phyloP scores from a whole-genome alignment of 1,140 invertebrate genomes.

The Scaptomyza hsui region DNA sequence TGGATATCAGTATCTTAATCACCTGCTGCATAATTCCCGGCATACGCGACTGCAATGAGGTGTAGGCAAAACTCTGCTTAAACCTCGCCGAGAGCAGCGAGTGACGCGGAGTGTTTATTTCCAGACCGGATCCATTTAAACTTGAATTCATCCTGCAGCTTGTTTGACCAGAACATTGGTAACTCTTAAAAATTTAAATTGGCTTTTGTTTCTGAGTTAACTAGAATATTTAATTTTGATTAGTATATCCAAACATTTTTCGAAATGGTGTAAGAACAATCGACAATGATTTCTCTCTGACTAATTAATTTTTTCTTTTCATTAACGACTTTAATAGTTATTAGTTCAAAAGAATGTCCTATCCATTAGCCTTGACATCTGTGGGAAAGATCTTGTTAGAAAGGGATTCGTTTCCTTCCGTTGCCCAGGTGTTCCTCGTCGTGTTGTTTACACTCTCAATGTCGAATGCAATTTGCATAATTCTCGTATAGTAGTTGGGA shows the following conservation, averaged over 20 bases:
- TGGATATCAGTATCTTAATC: neutral
- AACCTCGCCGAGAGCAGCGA: slow-evolving; percentile 61
- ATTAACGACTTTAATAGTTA: neutral
- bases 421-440: slow-evolving; percentile 58
- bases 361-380: slow-evolving; percentile 41
- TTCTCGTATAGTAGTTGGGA: slow-evolving; percentile 25
- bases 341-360: neutral
- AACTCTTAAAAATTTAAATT: too few relatives aligned
- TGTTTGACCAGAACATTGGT: too few relatives aligned
- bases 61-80: slow-evolving; percentile 69
- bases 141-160: neutral
- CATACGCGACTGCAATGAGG: slow-evolving; percentile 49
- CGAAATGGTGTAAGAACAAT: too few relatives aligned
- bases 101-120: slow-evolving; percentile 54
- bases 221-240: slow-evolving; percentile 18
- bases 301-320: too few relatives aligned
- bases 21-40: slow-evolving; percentile 63
- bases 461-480: slow-evolving; percentile 62
- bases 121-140: neutral
- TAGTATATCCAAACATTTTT: neutral
- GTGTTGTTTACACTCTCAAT: slow-evolving; percentile 57
- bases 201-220: neutral
- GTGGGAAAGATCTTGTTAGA: slow-evolving; percentile 52
- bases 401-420: slow-evolving; percentile 50
- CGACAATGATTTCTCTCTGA: too few relatives aligned